A percentile compares a stretch with the other conserved stretches of the same genome.
Evolutionary conservation across 2,797 vertebrate genomes (phyloP).

Genomic region (Clangula hyemalis): DNA sequence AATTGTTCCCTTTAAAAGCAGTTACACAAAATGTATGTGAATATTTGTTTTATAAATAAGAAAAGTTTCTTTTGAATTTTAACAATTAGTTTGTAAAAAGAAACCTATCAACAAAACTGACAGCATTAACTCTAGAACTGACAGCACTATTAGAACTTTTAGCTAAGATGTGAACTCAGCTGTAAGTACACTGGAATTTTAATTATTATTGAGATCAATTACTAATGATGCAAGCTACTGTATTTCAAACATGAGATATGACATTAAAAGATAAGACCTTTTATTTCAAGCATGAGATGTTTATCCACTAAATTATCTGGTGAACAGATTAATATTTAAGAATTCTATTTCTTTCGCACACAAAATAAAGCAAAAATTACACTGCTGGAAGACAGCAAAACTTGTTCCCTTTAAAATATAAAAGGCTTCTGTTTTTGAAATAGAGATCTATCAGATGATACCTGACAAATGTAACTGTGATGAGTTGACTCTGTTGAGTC

Average conservation of each 20-base stretch:
- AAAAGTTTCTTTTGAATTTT: neutral
- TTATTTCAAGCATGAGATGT: neutral
- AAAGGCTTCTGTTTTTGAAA: neutral
- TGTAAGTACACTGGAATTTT: neutral
- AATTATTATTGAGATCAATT: neutral
- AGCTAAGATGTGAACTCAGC: neutral
- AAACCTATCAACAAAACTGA: fast-evolving
- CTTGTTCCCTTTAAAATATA: neutral
- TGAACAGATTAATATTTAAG: neutral
- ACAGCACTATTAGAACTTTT: neutral
- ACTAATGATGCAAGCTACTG: neutral
- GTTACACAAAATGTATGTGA: neutral
- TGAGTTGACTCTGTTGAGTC: no score
- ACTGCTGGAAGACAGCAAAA: neutral
- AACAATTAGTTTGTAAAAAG: neutral
- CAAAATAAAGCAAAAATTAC: neutral
- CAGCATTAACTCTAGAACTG: neutral
- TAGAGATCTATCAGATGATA: neutral
- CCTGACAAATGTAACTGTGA: neutral
- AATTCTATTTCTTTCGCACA: neutral
- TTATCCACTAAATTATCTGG: neutral
- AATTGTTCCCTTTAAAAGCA: neutral
- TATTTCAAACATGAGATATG: neutral
- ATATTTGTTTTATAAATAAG: neutral
- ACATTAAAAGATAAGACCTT: neutral